Conservation (phyloP, 2,797 vertebrate genomes). For the Vultur gryphus region DNA sequence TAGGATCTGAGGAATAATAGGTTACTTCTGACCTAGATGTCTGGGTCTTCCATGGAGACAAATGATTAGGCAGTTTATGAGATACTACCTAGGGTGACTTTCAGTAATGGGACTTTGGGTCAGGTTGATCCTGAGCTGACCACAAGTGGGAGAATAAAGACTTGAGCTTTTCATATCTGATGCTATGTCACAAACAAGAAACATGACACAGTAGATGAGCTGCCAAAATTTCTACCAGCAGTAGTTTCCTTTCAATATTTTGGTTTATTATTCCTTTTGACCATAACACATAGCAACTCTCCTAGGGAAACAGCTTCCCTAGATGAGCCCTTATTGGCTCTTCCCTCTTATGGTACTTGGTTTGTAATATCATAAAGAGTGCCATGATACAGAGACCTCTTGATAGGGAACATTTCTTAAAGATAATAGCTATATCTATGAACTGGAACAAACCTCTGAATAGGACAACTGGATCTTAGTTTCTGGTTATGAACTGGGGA, state of each 20-base stretch:
- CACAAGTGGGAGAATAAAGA: neutral
- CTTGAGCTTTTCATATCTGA: neutral
- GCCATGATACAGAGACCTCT: neutral
- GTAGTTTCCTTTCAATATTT: neutral
- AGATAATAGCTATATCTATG: neutral
- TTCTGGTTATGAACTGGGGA: neutral
- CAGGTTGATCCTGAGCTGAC: neutral
- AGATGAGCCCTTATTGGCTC: neutral
- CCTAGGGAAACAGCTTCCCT: neutral
- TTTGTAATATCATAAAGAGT: neutral
- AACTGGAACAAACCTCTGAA: neutral
- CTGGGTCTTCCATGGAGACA: neutral
- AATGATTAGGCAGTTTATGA: neutral
- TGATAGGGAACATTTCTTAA: neutral
- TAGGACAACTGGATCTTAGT: neutral
- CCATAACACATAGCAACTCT: neutral
- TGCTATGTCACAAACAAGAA: neutral
- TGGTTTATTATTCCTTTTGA: neutral
- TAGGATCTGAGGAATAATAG: neutral
- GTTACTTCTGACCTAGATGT: neutral
- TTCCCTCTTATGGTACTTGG: neutral
- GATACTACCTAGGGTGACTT: neutral
- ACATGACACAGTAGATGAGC: neutral
- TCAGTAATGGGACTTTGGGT: neutral
- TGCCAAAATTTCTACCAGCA: neutral